Conservation (phyloP, 2,113 vertebrate genomes). For the Anoplopoma fimbria region DNA sequence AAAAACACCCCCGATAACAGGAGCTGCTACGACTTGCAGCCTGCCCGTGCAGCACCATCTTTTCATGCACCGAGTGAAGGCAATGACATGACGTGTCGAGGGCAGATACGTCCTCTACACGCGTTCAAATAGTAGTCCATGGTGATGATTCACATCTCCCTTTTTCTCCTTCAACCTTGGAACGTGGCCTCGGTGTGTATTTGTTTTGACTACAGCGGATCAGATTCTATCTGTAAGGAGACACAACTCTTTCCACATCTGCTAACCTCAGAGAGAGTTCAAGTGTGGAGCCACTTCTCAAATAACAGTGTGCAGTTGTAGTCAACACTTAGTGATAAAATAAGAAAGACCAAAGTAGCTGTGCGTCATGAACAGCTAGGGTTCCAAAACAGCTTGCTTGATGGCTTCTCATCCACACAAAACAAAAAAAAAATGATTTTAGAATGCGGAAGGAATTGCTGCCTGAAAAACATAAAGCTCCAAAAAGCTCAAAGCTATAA, state of each 20-base stretch:
- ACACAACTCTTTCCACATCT: conserved; percentile 48
- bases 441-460: background rate
- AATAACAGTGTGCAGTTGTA: conserved; percentile 15
- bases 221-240: conserved; percentile 63
- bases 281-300: conserved; percentile 49
- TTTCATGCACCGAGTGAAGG: conserved; percentile 3
- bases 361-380: background rate
- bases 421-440: background rate
- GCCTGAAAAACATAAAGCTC: background rate
- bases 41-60: background rate
- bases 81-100: background rate
- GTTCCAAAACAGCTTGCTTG: conserved; percentile 3
- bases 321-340: conserved; percentile 14
- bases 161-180: conserved; percentile 18
- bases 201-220: conserved; percentile 72
- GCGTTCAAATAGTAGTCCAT: background rate
- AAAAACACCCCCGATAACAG: background rate
- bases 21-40: conserved; percentile 9
- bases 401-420: background rate
- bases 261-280: conserved; percentile 24
- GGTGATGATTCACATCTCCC: conserved; percentile 39
- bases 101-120: background rate
- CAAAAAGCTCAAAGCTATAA: background rate
- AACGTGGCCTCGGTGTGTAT: conserved; percentile 7
- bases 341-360: background rate